Conservation (phyloP, 2,113 vertebrate genomes). For the Falco punctatus region DNA sequence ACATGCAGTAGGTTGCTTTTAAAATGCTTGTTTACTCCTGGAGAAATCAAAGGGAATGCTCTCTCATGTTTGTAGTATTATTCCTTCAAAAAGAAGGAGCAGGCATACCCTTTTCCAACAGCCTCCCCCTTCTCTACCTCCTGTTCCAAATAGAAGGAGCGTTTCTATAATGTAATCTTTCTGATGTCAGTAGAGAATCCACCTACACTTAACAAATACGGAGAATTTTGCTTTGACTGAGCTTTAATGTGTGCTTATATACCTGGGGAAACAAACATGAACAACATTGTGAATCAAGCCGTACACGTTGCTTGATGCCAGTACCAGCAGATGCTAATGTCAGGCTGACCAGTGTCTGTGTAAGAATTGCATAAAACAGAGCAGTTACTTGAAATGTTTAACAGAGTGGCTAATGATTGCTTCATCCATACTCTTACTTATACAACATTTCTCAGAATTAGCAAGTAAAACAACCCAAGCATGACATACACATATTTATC, state of each 20-base stretch:
- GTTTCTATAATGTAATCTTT: not conserved
- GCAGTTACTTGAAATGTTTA: not conserved
- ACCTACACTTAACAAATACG: not conserved
- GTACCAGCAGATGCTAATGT: accelerated
- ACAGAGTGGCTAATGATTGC: not conserved
- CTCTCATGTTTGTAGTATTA: not conserved
- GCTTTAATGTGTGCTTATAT: not conserved
- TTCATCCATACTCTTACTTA: not conserved
- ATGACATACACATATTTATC: not conserved
- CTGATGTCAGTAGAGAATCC: not conserved
- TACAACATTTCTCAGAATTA: not conserved
- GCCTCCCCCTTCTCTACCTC: not conserved
- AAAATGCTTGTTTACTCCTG: not conserved
- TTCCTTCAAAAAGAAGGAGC: not conserved
- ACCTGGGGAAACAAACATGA: not conserved
- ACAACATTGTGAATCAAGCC: not conserved
- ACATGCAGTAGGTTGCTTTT: not conserved
- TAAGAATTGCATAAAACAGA: not conserved
- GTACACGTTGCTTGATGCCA: not conserved
- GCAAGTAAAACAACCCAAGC: not conserved
- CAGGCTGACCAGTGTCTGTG: not conserved
- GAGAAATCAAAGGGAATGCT: not conserved
- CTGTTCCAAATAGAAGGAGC: not conserved
- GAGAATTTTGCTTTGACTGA: too few relatives aligned
- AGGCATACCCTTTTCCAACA: not conserved